phyloP scores from a whole-genome alignment of 2,797 vertebrate genomes.

The Potorous gilbertii region DNA sequence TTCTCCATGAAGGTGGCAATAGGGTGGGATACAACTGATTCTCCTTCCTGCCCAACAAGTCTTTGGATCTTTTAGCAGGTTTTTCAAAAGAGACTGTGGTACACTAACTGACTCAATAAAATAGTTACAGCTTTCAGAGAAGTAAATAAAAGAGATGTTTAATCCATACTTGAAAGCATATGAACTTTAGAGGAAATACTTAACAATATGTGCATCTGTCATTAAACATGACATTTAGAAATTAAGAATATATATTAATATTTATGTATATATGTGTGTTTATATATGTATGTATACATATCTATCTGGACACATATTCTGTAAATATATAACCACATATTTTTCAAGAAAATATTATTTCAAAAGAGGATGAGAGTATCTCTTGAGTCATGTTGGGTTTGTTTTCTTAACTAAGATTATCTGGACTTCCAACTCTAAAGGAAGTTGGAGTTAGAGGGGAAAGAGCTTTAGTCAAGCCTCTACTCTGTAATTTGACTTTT shows the following conservation, averaged over 20 bases:
- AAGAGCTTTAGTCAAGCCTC: not conserved
- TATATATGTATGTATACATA: too few species aligned
- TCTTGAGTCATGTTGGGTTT: not conserved
- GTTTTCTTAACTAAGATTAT: too few species aligned
- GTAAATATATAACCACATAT: not conserved
- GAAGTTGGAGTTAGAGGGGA: not conserved
- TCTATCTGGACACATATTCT: not conserved
- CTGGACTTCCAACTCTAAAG: not conserved
- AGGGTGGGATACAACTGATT: not conserved
- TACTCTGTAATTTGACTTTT: not conserved
- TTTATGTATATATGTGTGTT: too few species aligned
- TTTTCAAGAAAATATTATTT: not conserved
- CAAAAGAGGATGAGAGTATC: not conserved
- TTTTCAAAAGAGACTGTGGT: not conserved
- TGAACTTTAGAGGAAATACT: not conserved
- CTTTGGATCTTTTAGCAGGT: not conserved
- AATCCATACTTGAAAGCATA: not conserved
- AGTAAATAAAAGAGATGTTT: not conserved
- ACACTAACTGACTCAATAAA: not conserved
- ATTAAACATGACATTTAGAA: not conserved
- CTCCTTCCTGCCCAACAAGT: not conserved
- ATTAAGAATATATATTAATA: not conserved
- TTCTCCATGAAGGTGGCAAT: not conserved
- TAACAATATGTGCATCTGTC: not conserved
- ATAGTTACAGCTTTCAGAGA: not conserved